A percentile compares a stretch with the other conserved stretches of the same genome.
Conservation (phyloP, 2,888 invertebrate genomes). For the Epistrophella euchroma region DNA sequence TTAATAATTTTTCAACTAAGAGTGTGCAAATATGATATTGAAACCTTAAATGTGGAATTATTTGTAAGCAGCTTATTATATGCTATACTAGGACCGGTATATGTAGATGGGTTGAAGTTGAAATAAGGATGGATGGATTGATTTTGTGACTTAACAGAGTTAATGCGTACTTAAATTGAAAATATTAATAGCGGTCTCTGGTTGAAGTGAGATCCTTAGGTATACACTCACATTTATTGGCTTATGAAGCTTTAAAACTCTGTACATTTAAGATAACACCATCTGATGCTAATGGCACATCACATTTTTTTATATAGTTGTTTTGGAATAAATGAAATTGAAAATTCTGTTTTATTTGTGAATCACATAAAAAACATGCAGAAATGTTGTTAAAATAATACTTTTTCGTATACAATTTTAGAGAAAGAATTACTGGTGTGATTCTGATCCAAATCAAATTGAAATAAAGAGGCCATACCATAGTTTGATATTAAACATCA, state of each 20-base stretch:
- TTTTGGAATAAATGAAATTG: too few species aligned
- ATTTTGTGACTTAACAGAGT: conserved; percentile 17
- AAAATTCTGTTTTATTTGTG: neutral
- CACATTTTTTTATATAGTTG: too few species aligned
- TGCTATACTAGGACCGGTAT: neutral
- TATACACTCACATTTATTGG: neutral
- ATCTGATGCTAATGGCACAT: too few species aligned
- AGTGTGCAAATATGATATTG: conserved; percentile 44
- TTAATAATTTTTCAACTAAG: conserved; percentile 18
- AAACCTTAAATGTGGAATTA: conserved; percentile 50
- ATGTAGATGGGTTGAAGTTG: conserved; percentile 2
- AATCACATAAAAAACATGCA: neutral
- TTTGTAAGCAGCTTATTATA: conserved; percentile 38
- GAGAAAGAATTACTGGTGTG: too few species aligned
- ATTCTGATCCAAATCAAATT: too few species aligned
- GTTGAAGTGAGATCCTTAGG: neutral
- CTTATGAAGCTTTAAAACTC: neutral
- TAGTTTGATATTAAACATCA: too few species aligned
- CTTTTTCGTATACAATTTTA: too few species aligned
- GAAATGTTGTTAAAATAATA: too few species aligned
- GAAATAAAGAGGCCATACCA: too few species aligned
- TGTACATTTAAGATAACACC: neutral
- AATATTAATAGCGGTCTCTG: conserved; percentile 1
- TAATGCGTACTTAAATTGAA: conserved; percentile 18
- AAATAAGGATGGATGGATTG: conserved; percentile 23